Evolutionary conservation across 2,113 vertebrate genomes (phyloP).

Genomic region (Bubo blakistoni): DNA sequence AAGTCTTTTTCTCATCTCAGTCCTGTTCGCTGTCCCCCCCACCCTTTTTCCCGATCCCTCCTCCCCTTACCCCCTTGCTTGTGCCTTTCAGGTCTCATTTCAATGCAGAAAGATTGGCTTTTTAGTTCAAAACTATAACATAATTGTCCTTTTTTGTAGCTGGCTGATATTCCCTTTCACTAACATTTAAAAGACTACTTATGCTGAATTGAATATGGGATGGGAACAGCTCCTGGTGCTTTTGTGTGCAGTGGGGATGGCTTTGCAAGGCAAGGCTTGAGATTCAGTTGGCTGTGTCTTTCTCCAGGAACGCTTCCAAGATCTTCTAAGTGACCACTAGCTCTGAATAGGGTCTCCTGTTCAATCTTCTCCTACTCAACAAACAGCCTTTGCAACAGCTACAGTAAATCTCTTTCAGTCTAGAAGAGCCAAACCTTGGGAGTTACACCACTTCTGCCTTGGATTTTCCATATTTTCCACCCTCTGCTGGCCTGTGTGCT

Average conservation of each 20-base stretch:
- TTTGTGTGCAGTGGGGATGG: background rate
- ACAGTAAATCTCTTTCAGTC: constrained; percentile 50
- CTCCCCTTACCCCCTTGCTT: background rate
- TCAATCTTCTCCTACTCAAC: constrained; percentile 51
- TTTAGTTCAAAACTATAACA: constrained; percentile 43
- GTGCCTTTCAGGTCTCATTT: constrained; percentile 41
- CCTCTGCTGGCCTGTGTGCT: background rate
- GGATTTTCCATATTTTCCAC: constrained; percentile 15
- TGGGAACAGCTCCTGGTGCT: constrained; percentile 45
- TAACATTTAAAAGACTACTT: constrained; percentile 44
- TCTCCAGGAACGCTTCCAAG: constrained; percentile 59
- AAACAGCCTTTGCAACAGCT: constrained; percentile 20
- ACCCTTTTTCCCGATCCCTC: background rate
- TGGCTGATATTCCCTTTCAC: constrained; percentile 38
- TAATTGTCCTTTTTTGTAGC: constrained; percentile 17
- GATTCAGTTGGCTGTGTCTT: background rate
- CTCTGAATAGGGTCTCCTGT: constrained; percentile 50
- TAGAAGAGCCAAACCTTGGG: background rate
- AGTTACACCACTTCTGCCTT: background rate
- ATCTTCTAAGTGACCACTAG: constrained; percentile 55
- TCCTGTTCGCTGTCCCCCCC: fast-evolving
- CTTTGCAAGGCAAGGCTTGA: background rate
- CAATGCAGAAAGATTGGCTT: constrained; percentile 19
- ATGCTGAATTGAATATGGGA: constrained; percentile 5
- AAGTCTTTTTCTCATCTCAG: constrained; percentile 28